A percentile compares a stretch with the other conserved stretches of the same genome.
Conservation (phyloP, 2,888 invertebrate genomes). For the Pachymerium ferrugineum region DNA sequence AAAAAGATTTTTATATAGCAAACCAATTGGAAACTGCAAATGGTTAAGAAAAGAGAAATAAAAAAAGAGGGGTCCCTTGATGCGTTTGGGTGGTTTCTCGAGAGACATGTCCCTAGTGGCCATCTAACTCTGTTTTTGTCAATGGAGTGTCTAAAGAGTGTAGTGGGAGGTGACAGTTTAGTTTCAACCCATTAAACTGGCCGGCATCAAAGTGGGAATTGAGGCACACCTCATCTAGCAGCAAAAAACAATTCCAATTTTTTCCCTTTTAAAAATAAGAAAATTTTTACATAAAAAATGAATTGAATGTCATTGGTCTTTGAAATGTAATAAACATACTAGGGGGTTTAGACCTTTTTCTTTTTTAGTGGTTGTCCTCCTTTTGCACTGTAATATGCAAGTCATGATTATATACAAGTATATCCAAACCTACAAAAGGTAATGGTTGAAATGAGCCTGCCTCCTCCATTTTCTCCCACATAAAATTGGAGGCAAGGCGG, state of each 20-base stretch:
- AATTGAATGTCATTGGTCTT: conserved; percentile 18
- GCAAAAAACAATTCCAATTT: neutral
- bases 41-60: neutral
- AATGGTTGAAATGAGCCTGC: conserved; percentile 14
- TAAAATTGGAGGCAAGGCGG: neutral
- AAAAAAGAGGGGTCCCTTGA: neutral
- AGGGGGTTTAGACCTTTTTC: neutral
- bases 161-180: conserved; percentile 9
- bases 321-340: neutral
- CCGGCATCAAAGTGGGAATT: conserved; percentile 9
- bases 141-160: conserved; percentile 18
- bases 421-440: conserved; percentile 10
- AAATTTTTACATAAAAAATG: no score
- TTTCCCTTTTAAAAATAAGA: neutral
- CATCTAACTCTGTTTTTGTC: conserved; percentile 15
- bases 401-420: conserved; percentile 19
- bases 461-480: conserved; percentile 14
- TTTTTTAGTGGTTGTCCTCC: conserved; percentile 7
- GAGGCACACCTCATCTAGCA: conserved; percentile 17
- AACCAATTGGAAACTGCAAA: neutral
- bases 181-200: conserved; percentile 18
- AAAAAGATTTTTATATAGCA: no score
- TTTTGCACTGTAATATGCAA: conserved; percentile 11
- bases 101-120: neutral
- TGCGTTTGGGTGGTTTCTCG: neutral